Evolutionary conservation across 2,113 vertebrate genomes (phyloP).

Genomic region (Tupaia tana): DNA sequence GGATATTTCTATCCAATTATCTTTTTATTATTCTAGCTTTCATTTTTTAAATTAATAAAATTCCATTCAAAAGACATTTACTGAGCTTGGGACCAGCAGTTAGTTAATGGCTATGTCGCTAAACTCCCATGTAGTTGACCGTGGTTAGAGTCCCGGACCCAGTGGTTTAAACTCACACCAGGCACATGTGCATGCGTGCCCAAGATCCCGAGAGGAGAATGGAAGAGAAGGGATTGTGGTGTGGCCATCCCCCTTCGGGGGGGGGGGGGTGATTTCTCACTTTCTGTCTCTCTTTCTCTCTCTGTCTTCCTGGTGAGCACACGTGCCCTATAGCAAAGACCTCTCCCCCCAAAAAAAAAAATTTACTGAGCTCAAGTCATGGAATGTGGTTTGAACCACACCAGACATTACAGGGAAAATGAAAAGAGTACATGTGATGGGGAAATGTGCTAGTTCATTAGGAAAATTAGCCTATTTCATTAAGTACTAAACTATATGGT

Average conservation of each 20-base stretch:
- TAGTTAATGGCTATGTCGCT: too few relatives aligned
- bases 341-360: neutral
- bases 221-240: too few relatives aligned
- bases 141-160: too few relatives aligned
- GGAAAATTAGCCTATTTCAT: neutral
- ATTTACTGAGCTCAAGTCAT: neutral
- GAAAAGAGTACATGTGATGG: neutral
- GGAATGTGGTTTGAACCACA: neutral
- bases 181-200: too few relatives aligned
- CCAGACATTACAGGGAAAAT: neutral
- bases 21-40: neutral
- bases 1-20: neutral
- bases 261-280: too few relatives aligned
- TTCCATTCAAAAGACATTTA: neutral
- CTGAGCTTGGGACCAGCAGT: neutral
- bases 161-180: too few relatives aligned
- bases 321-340: too few relatives aligned
- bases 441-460: neutral
- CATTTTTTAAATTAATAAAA: neutral
- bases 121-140: too few relatives aligned
- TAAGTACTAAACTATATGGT: neutral
- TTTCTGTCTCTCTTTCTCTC: too few relatives aligned
- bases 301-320: too few relatives aligned
- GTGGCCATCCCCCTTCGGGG: too few relatives aligned
- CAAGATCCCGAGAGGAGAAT: too few relatives aligned